These are phyloP conservation scores for Drosophila gaucha DNA, from an alignment of 2,888 invertebrate species.

Conservation along the genomic window DNA sequence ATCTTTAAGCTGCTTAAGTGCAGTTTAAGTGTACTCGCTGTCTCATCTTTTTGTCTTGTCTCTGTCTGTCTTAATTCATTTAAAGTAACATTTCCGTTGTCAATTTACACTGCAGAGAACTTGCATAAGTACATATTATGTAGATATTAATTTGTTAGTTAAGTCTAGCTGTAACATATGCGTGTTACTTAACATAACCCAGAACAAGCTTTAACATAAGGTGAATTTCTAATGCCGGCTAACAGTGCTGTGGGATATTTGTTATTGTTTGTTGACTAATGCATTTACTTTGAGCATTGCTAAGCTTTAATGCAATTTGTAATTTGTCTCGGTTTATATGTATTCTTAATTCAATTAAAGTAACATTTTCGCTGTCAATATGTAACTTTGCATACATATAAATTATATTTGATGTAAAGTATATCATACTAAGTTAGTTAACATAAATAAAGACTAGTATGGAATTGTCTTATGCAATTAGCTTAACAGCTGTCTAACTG, in stretches of 20 bases:
- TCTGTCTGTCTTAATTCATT: constrained; percentile 32
- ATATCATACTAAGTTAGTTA: too few species aligned
- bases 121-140: not conserved
- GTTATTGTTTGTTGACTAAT: too few species aligned
- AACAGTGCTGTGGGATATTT: not conserved
- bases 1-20: constrained; percentile 43
- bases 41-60: not conserved
- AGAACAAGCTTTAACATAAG: not conserved
- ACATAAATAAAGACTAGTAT: too few species aligned
- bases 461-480: too few species aligned
- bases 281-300: too few species aligned
- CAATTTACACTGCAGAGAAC: not conserved
- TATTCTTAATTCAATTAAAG: constrained; percentile 48
- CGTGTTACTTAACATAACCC: not conserved
- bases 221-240: not conserved
- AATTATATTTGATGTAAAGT: too few species aligned
- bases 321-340: constrained; percentile 4
- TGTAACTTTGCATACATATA: too few species aligned
- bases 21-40: constrained; percentile 12
- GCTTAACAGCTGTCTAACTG: too few species aligned
- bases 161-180: not conserved
- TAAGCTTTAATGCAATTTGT: too few species aligned
- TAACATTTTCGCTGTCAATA: constrained; percentile 37
- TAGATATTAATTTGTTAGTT: not conserved
- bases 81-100: constrained; percentile 45